Conservation (phyloP, 2,797 vertebrate genomes). For the Sciaenops ocellatus region DNA sequence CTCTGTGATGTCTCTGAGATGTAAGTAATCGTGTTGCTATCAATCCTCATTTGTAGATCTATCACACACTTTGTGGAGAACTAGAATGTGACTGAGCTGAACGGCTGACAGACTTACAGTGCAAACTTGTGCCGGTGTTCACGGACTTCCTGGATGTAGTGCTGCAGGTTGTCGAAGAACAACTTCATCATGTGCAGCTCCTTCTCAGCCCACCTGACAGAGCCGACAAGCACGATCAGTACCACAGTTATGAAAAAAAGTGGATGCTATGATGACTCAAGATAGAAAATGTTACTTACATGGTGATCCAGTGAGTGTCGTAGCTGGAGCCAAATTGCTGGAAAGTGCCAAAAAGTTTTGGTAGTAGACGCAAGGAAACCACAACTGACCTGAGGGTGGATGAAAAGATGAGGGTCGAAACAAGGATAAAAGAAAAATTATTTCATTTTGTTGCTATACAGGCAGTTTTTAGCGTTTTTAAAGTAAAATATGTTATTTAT, state of each 20-base stretch:
- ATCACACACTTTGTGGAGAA: too few species aligned
- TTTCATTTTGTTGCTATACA: too few species aligned
- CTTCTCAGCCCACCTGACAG: slow-evolving; percentile 97
- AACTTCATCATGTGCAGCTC: slow-evolving; percentile 99
- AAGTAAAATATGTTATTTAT: neutral
- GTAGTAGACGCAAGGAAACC: slow-evolving; percentile 96
- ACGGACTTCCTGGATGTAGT: slow-evolving; percentile 96
- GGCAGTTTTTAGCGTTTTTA: neutral
- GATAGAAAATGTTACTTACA: slow-evolving; percentile 86
- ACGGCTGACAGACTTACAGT: slow-evolving; percentile 87
- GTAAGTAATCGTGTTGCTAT: neutral
- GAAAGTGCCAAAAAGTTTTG: slow-evolving; percentile 98
- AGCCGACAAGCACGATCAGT: neutral
- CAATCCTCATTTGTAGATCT: neutral
- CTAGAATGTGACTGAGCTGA: neutral
- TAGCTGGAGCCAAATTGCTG: slow-evolving; percentile 99
- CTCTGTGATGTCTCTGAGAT: too few species aligned
- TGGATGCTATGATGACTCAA: neutral
- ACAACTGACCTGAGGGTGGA: slow-evolving; percentile 92
- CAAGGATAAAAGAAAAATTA: neutral
- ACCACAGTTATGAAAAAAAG: neutral
- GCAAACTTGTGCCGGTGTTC: slow-evolving; percentile 95
- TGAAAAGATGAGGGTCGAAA: neutral
- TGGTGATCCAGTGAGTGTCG: slow-evolving; percentile 99
- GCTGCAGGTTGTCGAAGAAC: slow-evolving; percentile 97